These are phyloP conservation scores for Propithecus perrieri DNA, from an alignment of 2,797 vertebrate genomes.

Conservation along the genomic window DNA sequence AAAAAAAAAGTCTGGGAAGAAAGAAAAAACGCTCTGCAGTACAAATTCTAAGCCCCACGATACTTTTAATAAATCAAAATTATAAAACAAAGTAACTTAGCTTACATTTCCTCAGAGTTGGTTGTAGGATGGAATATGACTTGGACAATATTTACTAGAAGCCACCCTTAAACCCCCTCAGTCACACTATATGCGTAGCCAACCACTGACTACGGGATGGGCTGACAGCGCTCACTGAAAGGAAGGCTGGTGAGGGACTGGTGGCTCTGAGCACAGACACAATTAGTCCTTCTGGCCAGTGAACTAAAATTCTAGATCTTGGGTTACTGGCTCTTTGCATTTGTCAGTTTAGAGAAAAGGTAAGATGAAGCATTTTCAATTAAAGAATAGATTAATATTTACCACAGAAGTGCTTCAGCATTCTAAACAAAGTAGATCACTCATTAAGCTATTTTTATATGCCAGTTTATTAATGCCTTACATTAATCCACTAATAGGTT, in stretches of 20 bases:
- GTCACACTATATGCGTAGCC: background rate
- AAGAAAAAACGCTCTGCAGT: background rate
- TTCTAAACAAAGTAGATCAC: conserved; percentile 74
- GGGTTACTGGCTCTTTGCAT: conserved; percentile 46
- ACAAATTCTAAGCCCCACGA: background rate
- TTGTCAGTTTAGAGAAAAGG: conserved; percentile 37
- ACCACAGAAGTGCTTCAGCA: conserved; percentile 84
- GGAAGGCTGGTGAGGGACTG: background rate
- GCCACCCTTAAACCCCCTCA: background rate
- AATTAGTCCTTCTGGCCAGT: background rate
- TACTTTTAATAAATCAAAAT: background rate
- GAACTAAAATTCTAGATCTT: conserved; percentile 13
- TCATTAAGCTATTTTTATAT: conserved; percentile 79
- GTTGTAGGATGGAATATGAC: background rate
- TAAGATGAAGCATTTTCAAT: conserved; percentile 22
- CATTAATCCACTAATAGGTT: conserved; percentile 79
- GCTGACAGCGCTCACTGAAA: background rate
- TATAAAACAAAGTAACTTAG: background rate
- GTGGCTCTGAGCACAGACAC: background rate
- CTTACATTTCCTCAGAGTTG: background rate
- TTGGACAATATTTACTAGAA: background rate
- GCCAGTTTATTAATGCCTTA: conserved; percentile 86
- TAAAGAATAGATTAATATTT: conserved; percentile 55
- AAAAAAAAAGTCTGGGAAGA: too few species aligned
- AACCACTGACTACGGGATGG: background rate